These are phyloP conservation scores for Lindbergichthys nudifrons DNA, from an alignment of 2,797 vertebrate species.

Conservation along the genomic window DNA sequence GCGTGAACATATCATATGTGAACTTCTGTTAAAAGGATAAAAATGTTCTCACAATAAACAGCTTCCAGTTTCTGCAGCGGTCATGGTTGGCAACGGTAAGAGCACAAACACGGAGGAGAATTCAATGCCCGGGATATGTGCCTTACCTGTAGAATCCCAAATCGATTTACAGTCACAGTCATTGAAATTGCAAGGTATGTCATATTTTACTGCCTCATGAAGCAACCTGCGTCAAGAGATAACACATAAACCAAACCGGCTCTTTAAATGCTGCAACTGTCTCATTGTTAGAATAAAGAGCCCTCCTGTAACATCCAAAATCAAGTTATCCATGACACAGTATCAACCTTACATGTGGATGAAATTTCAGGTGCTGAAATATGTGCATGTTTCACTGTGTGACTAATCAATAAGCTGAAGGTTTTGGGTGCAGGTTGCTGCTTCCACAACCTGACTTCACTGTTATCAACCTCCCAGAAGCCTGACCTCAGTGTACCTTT, in stretches of 20 bases:
- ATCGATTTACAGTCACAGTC: slow-evolving; percentile 27
- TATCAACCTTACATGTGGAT: not conserved
- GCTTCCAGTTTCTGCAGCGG: not conserved
- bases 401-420: slow-evolving; percentile 22
- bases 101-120: slow-evolving; percentile 7
- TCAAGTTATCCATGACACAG: not conserved
- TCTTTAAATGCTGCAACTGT: slow-evolving; percentile 10
- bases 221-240: slow-evolving; percentile 37
- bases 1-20: slow-evolving; percentile 15
- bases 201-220: slow-evolving; percentile 30
- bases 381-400: not conserved
- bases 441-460: not conserved
- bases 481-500: not conserved
- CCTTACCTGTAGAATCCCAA: slow-evolving; percentile 31
- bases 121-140: slow-evolving; percentile 31
- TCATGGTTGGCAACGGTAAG: slow-evolving; percentile 10
- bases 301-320: slow-evolving; percentile 11
- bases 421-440: slow-evolving; percentile 1
- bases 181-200: slow-evolving; percentile 27
- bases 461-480: slow-evolving; percentile 22
- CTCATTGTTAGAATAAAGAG: slow-evolving; percentile 14
- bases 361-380: slow-evolving; percentile 9
- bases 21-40: slow-evolving; percentile 7
- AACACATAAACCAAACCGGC: slow-evolving; percentile 20
- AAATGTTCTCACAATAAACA: slow-evolving; percentile 1